Conservation (phyloP, 2,113 vertebrate genomes). For the Limanda limanda region DNA sequence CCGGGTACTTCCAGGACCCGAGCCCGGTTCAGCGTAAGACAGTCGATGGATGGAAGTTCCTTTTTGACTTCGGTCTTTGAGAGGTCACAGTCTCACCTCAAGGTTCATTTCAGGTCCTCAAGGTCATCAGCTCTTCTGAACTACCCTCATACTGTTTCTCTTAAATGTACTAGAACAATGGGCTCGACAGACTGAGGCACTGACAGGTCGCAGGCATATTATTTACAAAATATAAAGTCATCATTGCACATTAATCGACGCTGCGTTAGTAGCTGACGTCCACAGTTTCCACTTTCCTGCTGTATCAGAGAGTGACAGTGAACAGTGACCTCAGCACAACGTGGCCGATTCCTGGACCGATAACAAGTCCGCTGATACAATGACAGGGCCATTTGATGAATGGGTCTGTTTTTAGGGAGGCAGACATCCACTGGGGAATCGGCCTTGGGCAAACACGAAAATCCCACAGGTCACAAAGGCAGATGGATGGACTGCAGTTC, state of each 20-base stretch:
- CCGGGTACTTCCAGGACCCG: too few relatives aligned
- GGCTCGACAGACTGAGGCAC: too few relatives aligned
- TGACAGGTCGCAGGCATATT: too few relatives aligned
- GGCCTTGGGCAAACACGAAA: slow-evolving; percentile 76
- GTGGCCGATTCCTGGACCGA: slow-evolving; percentile 58
- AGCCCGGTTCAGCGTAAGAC: too few relatives aligned
- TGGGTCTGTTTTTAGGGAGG: slow-evolving; percentile 69
- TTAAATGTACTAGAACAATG: too few relatives aligned
- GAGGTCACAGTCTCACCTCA: too few relatives aligned
- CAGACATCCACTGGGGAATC: slow-evolving; percentile 57
- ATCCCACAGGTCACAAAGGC: slow-evolving; percentile 72
- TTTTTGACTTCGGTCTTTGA: too few relatives aligned
- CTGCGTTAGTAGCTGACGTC: slow-evolving; percentile 9
- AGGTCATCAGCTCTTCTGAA: too few relatives aligned
- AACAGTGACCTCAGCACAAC: slow-evolving; percentile 54
- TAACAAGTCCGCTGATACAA: slow-evolving; percentile 72
- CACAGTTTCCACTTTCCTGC: slow-evolving; percentile 17
- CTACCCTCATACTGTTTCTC: too few relatives aligned
- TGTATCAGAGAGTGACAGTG: slow-evolving; percentile 36
- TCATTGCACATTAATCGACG: not conserved
- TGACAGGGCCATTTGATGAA: slow-evolving; percentile 78
- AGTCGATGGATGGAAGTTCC: too few relatives aligned
- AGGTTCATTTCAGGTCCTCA: too few relatives aligned
- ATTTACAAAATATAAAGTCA: too few relatives aligned
- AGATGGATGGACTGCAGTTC: slow-evolving; percentile 70